Evolutionary conservation across 2,888 invertebrate genomes (phyloP).

Genomic region (Melitaea athalia): DNA sequence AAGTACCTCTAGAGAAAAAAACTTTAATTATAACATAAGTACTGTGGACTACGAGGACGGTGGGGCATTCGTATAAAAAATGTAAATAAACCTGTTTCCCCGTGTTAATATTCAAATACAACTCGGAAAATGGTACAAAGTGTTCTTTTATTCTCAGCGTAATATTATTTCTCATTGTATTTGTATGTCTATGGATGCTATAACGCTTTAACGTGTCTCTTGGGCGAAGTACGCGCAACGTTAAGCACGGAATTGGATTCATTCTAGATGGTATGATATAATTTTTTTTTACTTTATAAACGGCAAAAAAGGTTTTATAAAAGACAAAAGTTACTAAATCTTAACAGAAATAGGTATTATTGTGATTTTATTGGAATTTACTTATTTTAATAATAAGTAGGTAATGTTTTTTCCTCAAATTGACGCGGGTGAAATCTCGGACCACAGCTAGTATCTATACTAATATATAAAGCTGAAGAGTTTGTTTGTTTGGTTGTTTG

Average conservation of each 20-base stretch:
- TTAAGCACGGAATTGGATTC: conserved; percentile 3
- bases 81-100: background rate
- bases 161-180: background rate
- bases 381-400: too few species aligned
- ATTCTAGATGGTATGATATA: background rate
- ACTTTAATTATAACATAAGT: background rate
- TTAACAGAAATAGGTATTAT: too few species aligned
- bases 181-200: background rate
- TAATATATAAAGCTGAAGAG: too few species aligned
- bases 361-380: too few species aligned
- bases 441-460: too few species aligned
- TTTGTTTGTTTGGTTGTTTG: too few species aligned
- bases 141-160: conserved; percentile 3
- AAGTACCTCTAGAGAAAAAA: too few species aligned
- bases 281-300: too few species aligned
- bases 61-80: background rate
- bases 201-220: conserved; percentile 1
- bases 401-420: too few species aligned
- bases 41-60: background rate
- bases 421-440: too few species aligned
- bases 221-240: background rate
- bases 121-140: background rate
- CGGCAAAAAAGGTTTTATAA: too few species aligned
- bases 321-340: too few species aligned
- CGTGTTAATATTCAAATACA: conserved; percentile 3